Percentiles rank a stretch among this genome's conserved stretches.
Conservation (phyloP, 2,113 vertebrate genomes). For the Tympanuchus pallidicinctus region DNA sequence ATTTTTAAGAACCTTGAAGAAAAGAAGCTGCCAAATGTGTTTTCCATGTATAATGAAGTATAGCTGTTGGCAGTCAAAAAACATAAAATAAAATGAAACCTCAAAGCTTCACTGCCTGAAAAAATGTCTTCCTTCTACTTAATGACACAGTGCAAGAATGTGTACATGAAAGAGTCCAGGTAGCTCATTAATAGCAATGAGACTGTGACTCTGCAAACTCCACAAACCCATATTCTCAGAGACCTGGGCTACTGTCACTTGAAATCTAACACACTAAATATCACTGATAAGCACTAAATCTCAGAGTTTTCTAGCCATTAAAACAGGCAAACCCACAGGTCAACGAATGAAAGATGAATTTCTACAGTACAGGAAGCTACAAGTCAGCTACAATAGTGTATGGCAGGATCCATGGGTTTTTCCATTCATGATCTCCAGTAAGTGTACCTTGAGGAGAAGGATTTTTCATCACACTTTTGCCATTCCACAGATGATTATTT, state of each 20-base stretch:
- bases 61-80: not conserved
- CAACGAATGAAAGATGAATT: not conserved
- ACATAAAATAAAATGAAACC: not conserved
- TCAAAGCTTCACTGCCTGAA: not conserved
- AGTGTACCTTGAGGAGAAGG: not conserved
- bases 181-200: not conserved
- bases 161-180: not conserved
- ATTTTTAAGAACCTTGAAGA: not conserved
- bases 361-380: not conserved
- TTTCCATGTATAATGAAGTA: slow-evolving; percentile 18
- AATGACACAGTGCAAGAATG: not conserved
- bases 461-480: not conserved
- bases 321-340: not conserved
- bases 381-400: not conserved
- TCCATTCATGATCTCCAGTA: not conserved
- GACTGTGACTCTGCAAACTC: not conserved
- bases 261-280: not conserved
- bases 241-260: not conserved
- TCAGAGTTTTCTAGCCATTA: not conserved
- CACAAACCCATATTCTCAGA: not conserved
- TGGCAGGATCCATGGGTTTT: not conserved
- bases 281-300: not conserved
- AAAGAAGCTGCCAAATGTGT: slow-evolving; percentile 15
- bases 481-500: not conserved
- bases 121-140: not conserved